Evolutionary conservation across 1,140 invertebrate genomes (phyloP).

Genomic region (Lucilia cuprina): DNA sequence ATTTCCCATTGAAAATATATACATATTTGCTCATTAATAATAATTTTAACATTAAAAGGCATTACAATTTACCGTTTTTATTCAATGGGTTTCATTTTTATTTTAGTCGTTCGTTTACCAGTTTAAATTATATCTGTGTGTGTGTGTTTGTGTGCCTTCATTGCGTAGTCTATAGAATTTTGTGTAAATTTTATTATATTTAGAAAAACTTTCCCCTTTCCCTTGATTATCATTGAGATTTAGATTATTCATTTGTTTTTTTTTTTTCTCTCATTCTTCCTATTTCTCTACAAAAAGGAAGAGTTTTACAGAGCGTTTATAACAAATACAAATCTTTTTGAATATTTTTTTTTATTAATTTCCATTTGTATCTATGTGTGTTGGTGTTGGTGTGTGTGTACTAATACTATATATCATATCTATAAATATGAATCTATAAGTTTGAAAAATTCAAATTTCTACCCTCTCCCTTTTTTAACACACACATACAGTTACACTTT

Average conservation of each 20-base stretch:
- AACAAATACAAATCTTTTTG: background rate
- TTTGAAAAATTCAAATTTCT: conserved; percentile 13
- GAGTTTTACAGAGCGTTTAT: background rate
- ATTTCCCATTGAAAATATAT: conserved; percentile 9
- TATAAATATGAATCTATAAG: conserved; percentile 25
- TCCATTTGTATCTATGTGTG: background rate
- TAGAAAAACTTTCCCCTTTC: background rate
- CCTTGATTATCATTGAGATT: background rate
- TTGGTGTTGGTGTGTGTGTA: background rate
- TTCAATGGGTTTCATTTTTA: conserved; percentile 15
- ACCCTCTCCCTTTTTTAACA: background rate
- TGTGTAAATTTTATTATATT: background rate
- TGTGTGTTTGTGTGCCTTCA: background rate
- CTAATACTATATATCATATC: conserved; percentile 22
- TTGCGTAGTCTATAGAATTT: background rate
- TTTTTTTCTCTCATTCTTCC: background rate
- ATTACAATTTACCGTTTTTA: conserved; percentile 19
- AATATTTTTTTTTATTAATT: no score
- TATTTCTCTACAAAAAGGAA: background rate
- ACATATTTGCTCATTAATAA: conserved; percentile 27
- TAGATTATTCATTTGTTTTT: background rate
- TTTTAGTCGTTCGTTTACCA: background rate
- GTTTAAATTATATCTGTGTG: no score
- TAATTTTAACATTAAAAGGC: conserved; percentile 28
- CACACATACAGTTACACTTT: no score